phyloP scores from a whole-genome alignment of 2,888 invertebrate species.

The Thera britannica region DNA sequence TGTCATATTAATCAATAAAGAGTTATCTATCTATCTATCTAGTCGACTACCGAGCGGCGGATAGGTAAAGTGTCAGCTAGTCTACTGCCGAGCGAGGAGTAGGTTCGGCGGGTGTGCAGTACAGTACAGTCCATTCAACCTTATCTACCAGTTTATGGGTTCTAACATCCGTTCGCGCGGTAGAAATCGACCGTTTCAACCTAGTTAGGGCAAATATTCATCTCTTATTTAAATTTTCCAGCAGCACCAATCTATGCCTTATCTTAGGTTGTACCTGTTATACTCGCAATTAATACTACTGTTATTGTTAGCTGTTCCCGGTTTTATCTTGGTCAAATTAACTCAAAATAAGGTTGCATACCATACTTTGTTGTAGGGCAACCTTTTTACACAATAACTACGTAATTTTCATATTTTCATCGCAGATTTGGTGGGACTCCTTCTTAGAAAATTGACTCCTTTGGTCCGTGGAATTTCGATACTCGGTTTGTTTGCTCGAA shows the following conservation, averaged over 20 bases:
- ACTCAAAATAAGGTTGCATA: conserved; percentile 33
- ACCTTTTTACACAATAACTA: conserved; percentile 35
- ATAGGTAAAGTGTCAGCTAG: too few relatives aligned
- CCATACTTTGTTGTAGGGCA: conserved; percentile 34
- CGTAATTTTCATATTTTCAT: conserved; percentile 32
- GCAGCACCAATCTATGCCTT: conserved; percentile 38
- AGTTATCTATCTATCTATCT: too few relatives aligned
- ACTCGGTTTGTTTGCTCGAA: conserved; percentile 27
- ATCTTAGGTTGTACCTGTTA: conserved; percentile 41
- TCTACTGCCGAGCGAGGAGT: too few relatives aligned
- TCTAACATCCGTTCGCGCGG: conserved; percentile 61
- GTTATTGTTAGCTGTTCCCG: conserved; percentile 44
- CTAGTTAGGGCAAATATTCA: conserved; percentile 62
- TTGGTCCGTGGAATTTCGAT: conserved; percentile 21
- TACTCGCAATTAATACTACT: conserved; percentile 38
- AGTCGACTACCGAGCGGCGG: too few relatives aligned
- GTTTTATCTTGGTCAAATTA: conserved; percentile 43
- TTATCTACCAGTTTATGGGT: conserved; percentile 67
- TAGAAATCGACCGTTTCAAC: conserved; percentile 60
- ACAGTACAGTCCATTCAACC: conserved; percentile 46
- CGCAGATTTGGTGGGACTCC: conserved; percentile 23
- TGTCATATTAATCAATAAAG: too few relatives aligned
- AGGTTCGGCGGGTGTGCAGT: too few relatives aligned
- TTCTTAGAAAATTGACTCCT: conserved; percentile 9
- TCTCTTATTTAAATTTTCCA: conserved; percentile 61